Evolutionary conservation across 2,888 invertebrate genomes (phyloP).

Genomic region (Heterodera filipjevi): DNA sequence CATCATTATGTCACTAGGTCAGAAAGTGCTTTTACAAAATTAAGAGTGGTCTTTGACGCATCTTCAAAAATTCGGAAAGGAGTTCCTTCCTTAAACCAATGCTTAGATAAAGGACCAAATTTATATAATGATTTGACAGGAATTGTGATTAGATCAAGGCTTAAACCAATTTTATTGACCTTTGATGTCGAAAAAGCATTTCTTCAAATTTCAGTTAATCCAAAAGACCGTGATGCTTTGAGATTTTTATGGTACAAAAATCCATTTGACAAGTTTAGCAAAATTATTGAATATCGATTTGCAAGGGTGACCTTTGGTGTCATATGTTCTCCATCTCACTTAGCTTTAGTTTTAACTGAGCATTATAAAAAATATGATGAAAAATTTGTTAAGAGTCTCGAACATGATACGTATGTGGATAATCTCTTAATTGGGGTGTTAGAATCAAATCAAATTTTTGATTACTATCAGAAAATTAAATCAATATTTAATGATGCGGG

Average conservation of each 20-base stretch:
- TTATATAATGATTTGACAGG: not conserved
- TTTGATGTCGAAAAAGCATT: not conserved
- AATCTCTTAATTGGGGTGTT: too few relatives aligned
- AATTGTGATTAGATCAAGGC: not conserved
- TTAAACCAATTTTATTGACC: not conserved
- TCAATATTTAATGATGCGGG: not conserved
- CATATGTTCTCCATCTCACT: constrained; percentile 1
- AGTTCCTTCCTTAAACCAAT: constrained; percentile 4
- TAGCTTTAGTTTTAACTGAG: not conserved
- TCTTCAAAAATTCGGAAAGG: not conserved
- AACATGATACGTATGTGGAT: not conserved
- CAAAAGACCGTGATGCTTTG: constrained; percentile 1
- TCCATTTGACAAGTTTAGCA: not conserved
- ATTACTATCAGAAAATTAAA: not conserved
- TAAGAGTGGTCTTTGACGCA: constrained; percentile 4
- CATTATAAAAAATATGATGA: not conserved
- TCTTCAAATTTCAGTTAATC: not conserved
- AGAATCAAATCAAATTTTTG: not conserved
- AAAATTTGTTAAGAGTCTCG: not conserved
- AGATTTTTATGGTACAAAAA: not conserved
- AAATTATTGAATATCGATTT: constrained; percentile 6
- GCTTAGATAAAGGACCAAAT: constrained; percentile 13
- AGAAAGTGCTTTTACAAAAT: constrained; percentile 1
- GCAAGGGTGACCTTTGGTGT: constrained; percentile 10
- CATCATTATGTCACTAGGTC: not conserved